Evolutionary conservation across 2,113 vertebrate species (phyloP), one percentile per base, ranked within the genome.

Genomic region (Percina caprodes): DNA sequence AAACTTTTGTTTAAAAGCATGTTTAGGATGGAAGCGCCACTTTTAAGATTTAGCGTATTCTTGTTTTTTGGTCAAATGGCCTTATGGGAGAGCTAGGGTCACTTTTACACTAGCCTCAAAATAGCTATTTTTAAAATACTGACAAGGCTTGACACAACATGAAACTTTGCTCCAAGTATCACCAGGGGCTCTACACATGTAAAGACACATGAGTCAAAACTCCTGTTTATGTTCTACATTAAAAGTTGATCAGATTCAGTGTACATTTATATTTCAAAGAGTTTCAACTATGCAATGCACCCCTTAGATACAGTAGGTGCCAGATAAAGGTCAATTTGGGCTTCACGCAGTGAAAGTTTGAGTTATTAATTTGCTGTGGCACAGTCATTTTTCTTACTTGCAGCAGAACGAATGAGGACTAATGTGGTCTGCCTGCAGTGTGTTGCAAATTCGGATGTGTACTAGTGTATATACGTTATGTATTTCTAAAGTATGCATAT

Each of bases 331-430:
- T 92, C 86, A 88, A 89, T 91, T 89, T 90, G 82, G 85, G 59
- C 86, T 79, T 80, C 80, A 84, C 71, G 88, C 85, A 45, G 80
- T 83, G 79, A 81, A 63, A 79, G 65, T 79, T 77, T 87, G 79
- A 90, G 91, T 92, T 86, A 93, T 90, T 90, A 39, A 86, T 91
- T 89, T 78, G 74, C 82, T 71, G 74, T 74, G 61, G 69, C 82
- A 89, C 76, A 80, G 63, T 90, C 86, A 86, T 94, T 94, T 92
- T 92, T 93, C 89, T 90, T 86, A 83, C 89, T 90, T 84, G 84
- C 67, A 67, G 86, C 83, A 79, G 89, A 89, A 87, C 74, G 63
- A 90, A 92, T 91, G 89, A 92, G 78, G 66, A 87, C 82, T 91
- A 90, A 88, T 89, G 83, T 67, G 78, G 42, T 60, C 56, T 54